Evolutionary conservation across 2,113 vertebrate genomes (phyloP), one percentile per base, ranked within the genome.

Genomic region (Ondatra zibethicus): DNA sequence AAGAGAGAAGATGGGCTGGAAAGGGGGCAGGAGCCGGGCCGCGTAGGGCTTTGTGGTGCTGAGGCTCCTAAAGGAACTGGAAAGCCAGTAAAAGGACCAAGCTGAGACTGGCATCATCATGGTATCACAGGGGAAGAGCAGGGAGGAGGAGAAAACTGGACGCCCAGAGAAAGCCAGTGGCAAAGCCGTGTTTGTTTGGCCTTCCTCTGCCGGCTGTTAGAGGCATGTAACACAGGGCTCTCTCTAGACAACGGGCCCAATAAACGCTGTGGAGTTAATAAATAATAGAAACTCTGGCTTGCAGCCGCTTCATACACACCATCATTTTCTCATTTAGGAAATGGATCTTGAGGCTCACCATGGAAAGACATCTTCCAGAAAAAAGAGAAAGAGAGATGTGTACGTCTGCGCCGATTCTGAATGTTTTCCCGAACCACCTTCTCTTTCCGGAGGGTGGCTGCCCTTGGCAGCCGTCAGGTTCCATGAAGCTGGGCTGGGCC

Each of bases 291-390:
- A 73, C 78, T 13, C 9, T 50, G 97, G 85, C 88, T 96, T 77
- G 66, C 2, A 17, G 14, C 11, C 1, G 85, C 91, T 39, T 23
- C 86, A 9, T 27, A 17, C 39, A 52, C 80, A 92, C 89, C 91
- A 91, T 96, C 96, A 95, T 97, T 97, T 97, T 96, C 97, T 96
- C 97, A 94, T 97, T 97, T 94, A 78, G 92, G 93, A 96, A 97
- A 93, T 78, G 93, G 93, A 82, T 94, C 96, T 97, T 89, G 95
- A 7, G 88, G 95, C 93, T 87, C 7, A n/a, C 92, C 82, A 89
- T 96, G 96, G 95, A 97, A 95, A 95, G 94, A 82, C 88, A 55
- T 93, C 97, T 95, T 95, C 85, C 95, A 97, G 97, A 95, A 96
- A 72, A 95, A 94, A 91, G 89, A 85, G 50, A 92, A 80, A 92